Conservation (phyloP, 2,888 invertebrate genomes). For the Halictus quadricinctus region DNA sequence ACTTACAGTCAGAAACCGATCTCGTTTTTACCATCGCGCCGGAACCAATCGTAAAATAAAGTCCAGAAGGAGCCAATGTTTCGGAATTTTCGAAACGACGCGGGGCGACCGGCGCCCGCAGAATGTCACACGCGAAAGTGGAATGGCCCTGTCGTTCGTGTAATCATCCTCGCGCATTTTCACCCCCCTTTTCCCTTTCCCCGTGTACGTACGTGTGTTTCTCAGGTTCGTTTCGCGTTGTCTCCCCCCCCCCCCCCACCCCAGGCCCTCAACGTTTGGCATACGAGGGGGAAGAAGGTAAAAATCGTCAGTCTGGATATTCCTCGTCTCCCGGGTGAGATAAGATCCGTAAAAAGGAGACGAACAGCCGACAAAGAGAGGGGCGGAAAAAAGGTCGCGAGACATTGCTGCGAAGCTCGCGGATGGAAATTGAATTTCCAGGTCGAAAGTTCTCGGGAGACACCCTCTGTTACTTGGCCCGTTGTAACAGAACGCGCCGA, state of each 20-base stretch:
- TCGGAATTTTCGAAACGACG: constrained; percentile 37
- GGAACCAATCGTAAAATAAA: constrained; percentile 43
- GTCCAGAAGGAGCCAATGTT: constrained; percentile 31
- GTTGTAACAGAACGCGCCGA: constrained; percentile 51
- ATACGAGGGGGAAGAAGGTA: constrained; percentile 31
- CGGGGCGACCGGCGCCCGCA: not conserved
- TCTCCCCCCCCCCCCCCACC: not conserved
- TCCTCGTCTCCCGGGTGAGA: constrained; percentile 61
- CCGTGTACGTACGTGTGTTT: not conserved
- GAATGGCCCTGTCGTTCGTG: constrained; percentile 17
- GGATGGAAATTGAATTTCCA: constrained; percentile 71
- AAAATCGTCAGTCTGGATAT: constrained; percentile 54
- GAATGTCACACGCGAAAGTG: constrained; percentile 24
- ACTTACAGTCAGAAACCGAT: constrained; percentile 49
- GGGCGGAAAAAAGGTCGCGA: constrained; percentile 52
- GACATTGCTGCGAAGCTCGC: constrained; percentile 58
- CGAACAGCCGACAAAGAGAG: constrained; percentile 21
- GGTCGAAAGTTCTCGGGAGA: constrained; percentile 70
- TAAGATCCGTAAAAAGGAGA: constrained; percentile 61
- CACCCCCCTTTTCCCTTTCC: not conserved
- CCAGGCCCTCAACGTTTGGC: not conserved
- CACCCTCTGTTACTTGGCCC: constrained; percentile 54
- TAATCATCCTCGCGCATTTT: constrained; percentile 15
- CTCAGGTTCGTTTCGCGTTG: not conserved
- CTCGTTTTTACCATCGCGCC: constrained; percentile 30